A percentile compares a stretch with the other conserved stretches of the same genome.
These are phyloP conservation scores for Labeo catla DNA, from an alignment of 2,113 vertebrate species.

Conservation along the genomic window DNA sequence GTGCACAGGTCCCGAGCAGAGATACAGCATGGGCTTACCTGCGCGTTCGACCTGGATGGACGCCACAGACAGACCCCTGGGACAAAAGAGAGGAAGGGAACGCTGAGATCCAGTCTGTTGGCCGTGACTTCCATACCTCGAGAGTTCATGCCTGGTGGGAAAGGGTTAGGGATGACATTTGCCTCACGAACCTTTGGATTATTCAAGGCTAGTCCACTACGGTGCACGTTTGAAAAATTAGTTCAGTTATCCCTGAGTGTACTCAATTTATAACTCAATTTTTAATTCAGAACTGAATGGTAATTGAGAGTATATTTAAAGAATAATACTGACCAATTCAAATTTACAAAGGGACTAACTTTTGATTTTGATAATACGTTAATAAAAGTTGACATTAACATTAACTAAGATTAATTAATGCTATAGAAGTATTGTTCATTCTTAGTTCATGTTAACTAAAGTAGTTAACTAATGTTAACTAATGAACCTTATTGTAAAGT, in stretches of 20 bases:
- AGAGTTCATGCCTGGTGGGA: constrained; percentile 38
- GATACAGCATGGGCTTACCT: constrained; percentile 40
- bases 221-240: background rate
- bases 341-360: no score
- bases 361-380: no score
- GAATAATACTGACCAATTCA: background rate
- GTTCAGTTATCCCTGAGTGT: background rate
- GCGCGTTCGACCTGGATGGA: constrained; percentile 31
- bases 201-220: background rate
- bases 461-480: no score
- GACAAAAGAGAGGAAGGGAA: constrained; percentile 38
- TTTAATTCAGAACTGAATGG: background rate
- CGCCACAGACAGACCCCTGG: constrained; percentile 39
- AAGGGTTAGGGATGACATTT: constrained; percentile 35
- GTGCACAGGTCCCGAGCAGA: constrained; percentile 35
- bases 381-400: no score
- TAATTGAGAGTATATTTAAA: background rate
- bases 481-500: no score
- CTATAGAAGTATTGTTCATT: no score
- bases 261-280: background rate
- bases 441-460: no score
- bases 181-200: background rate
- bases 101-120: constrained; percentile 45
- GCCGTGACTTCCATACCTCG: constrained; percentile 30
- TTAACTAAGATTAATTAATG: no score